These are phyloP conservation scores for Morelia viridis DNA, from an alignment of 2,797 vertebrate genomes.

Conservation along the genomic window DNA sequence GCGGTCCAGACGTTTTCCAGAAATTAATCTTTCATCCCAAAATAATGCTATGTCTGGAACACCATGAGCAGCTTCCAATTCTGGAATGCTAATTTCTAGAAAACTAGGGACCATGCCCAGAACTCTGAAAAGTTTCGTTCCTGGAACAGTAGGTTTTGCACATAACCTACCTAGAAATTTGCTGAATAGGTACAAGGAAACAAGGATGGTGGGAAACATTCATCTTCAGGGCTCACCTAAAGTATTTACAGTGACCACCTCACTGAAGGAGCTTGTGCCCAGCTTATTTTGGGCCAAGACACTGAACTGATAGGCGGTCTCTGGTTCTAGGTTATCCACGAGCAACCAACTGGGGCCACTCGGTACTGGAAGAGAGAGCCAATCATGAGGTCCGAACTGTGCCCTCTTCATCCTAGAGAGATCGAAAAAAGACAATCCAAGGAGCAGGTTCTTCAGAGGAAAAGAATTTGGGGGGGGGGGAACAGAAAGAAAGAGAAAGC, in stretches of 20 bases:
- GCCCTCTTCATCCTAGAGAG: constrained; percentile 90
- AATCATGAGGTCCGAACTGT: constrained; percentile 96
- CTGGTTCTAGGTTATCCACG: constrained; percentile 91
- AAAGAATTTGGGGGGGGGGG: not conserved
- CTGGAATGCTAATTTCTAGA: not conserved
- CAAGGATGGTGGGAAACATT: not conserved
- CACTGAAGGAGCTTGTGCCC: constrained; percentile 98
- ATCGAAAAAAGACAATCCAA: constrained; percentile 60
- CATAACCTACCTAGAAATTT: not conserved
- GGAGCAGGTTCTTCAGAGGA: not conserved
- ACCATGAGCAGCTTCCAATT: not conserved
- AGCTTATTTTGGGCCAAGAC: constrained; percentile 99
- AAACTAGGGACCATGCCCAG: not conserved
- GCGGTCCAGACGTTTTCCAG: not conserved
- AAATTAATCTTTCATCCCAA: not conserved
- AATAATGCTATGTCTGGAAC: not conserved
- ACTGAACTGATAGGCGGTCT: constrained; percentile 99
- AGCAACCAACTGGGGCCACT: constrained; percentile 89
- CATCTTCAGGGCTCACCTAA: constrained; percentile 79
- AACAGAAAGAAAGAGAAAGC: not conserved
- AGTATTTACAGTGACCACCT: constrained; percentile 99
- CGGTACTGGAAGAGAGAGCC: constrained; percentile 95
- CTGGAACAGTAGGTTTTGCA: not conserved
- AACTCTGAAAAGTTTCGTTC: not conserved
- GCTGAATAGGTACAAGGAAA: not conserved